Evolutionary conservation across 2,113 vertebrate genomes (phyloP).

Genomic region (Drymodes brunneopygia): DNA sequence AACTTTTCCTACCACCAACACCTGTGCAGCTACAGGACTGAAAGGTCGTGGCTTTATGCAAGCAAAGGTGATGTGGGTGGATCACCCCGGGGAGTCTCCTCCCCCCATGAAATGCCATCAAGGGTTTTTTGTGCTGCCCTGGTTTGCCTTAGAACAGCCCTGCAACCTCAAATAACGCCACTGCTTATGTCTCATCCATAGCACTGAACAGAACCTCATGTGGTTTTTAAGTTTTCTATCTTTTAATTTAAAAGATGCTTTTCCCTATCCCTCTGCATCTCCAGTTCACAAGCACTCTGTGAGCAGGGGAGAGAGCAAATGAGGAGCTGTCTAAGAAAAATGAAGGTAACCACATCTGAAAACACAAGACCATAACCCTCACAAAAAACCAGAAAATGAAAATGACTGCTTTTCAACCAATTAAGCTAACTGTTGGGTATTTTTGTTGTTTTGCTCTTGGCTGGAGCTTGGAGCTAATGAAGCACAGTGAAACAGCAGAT

Average conservation of each 20-base stretch:
- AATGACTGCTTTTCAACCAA: slow-evolving; percentile 1
- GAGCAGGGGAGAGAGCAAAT: background rate
- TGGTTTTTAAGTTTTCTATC: background rate
- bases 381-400: slow-evolving; percentile 26
- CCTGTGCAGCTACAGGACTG: background rate
- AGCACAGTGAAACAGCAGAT: background rate
- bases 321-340: background rate
- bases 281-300: background rate
- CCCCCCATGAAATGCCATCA: fast-evolving
- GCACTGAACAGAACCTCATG: background rate
- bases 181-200: background rate
- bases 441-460: background rate
- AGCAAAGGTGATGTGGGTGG: background rate
- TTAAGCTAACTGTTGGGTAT: background rate
- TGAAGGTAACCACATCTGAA: slow-evolving; percentile 49
- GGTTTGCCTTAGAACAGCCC: background rate
- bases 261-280: background rate
- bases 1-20: background rate
- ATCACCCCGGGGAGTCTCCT: background rate
- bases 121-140: background rate
- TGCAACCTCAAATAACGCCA: background rate
- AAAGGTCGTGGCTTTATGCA: background rate
- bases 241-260: background rate
- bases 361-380: background rate
- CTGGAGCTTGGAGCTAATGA: background rate